These are phyloP conservation scores for Drosophila takahashii DNA, from an alignment of 1,140 invertebrate species.

Conservation along the genomic window DNA sequence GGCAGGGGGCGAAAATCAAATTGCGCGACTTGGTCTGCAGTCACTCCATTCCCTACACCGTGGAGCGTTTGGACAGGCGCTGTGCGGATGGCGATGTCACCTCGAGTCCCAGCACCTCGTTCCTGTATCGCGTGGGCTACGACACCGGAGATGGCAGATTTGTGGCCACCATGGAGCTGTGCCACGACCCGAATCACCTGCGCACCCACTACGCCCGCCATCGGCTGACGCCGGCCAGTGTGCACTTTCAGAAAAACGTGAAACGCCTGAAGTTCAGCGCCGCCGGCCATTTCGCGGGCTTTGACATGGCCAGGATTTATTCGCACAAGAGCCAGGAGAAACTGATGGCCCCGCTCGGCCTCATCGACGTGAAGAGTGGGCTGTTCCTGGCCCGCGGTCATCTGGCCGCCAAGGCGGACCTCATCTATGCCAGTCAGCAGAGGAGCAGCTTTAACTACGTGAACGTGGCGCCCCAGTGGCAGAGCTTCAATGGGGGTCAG, in stretches of 20 bases:
- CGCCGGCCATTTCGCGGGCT: constrained; percentile 57
- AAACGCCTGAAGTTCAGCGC: constrained; percentile 65
- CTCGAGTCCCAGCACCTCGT: not conserved
- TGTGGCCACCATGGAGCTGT: constrained; percentile 68
- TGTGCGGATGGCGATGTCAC: constrained; percentile 28
- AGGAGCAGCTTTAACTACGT: constrained; percentile 88
- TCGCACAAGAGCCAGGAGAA: constrained; percentile 45
- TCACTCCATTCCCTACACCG: constrained; percentile 40
- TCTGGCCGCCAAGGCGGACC: constrained; percentile 88
- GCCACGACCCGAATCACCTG: constrained; percentile 56
- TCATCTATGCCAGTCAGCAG: constrained; percentile 88
- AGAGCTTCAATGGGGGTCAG: constrained; percentile 88
- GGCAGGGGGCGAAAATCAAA: constrained; percentile 47
- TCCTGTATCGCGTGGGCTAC: constrained; percentile 72
- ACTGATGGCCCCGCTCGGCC: constrained; percentile 17
- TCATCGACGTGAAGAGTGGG: constrained; percentile 38
- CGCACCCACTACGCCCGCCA: constrained; percentile 62
- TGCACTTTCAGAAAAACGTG: constrained; percentile 63
- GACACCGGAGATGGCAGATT: constrained; percentile 57
- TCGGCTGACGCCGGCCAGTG: constrained; percentile 56
- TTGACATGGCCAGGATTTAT: constrained; percentile 68
- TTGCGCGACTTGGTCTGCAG: constrained; percentile 62
- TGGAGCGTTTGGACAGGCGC: constrained; percentile 40
- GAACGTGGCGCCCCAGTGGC: constrained; percentile 88
- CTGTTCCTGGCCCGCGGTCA: constrained; percentile 86